A percentile compares a stretch with the other conserved stretches of the same genome.
These are phyloP conservation scores for Shargacucullia verbasci DNA, from an alignment of 2,888 invertebrate species.

Conservation along the genomic window DNA sequence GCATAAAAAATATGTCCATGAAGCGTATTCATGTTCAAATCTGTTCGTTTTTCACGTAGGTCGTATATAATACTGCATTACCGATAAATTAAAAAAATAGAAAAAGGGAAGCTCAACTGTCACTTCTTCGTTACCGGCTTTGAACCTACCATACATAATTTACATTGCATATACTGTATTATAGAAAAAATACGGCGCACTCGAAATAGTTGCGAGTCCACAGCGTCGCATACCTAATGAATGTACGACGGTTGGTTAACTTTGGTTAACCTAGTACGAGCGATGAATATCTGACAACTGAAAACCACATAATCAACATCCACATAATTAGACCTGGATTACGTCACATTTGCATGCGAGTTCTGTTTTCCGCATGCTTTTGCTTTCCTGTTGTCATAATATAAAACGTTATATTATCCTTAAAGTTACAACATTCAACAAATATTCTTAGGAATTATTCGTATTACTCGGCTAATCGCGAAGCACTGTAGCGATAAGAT, in stretches of 20 bases:
- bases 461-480: constrained; percentile 49
- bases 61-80: background rate
- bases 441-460: constrained; percentile 59
- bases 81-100: background rate
- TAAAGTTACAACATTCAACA: constrained; percentile 54
- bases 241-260: constrained; percentile 68
- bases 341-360: constrained; percentile 59
- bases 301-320: constrained; percentile 48
- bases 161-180: constrained; percentile 39
- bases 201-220: constrained; percentile 48
- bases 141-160: constrained; percentile 40
- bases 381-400: constrained; percentile 54
- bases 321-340: constrained; percentile 52
- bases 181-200: constrained; percentile 54
- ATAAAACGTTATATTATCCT: constrained; percentile 53
- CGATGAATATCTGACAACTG: constrained; percentile 59
- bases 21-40: constrained; percentile 3
- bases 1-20: constrained; percentile 15
- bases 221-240: constrained; percentile 67
- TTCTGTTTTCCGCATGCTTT: constrained; percentile 55
- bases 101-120: constrained; percentile 12
- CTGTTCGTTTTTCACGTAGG: background rate
- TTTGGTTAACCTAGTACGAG: constrained; percentile 71
- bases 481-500: constrained; percentile 61
- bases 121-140: constrained; percentile 19